phyloP scores from a whole-genome alignment of 2,113 vertebrate species.

The Eupsittula cactorum region DNA sequence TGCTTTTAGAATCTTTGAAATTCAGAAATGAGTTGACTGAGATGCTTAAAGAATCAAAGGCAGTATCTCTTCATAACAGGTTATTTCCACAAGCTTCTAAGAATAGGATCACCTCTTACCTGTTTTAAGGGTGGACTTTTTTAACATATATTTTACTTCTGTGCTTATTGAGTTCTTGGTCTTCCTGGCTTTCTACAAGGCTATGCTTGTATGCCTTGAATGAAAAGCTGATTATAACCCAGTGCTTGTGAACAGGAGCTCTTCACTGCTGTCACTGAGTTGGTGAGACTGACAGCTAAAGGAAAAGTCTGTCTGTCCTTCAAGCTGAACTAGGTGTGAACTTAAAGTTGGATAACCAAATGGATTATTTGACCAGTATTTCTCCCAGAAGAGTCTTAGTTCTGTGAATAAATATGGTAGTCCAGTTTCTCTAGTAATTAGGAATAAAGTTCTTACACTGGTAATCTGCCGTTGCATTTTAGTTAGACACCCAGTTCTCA shows the following conservation, averaged over 20 bases:
- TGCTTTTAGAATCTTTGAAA: background rate
- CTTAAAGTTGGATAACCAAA: background rate
- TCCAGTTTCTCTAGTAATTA: background rate
- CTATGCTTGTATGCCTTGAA: background rate
- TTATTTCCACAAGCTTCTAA: background rate
- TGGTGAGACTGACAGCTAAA: background rate
- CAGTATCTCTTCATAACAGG: background rate
- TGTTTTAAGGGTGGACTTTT: background rate
- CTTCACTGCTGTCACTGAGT: background rate
- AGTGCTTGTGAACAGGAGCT: background rate
- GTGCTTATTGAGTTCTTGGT: background rate
- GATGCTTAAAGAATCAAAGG: background rate
- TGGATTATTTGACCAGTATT: background rate
- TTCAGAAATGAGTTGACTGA: background rate
- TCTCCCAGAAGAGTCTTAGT: background rate
- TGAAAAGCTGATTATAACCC: background rate
- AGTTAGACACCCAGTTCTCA: background rate
- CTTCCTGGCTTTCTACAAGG: background rate
- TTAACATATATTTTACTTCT: background rate
- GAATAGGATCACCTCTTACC: background rate
- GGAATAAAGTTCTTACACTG: background rate
- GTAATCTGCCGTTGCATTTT: background rate
- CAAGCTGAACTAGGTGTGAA: background rate
- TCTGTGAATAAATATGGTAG: background rate
- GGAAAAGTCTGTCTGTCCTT: background rate